Percentiles rank a stretch among this genome's conserved stretches.
Conservation (phyloP, 2,797 vertebrate genomes). For the Buceros bicornis region DNA sequence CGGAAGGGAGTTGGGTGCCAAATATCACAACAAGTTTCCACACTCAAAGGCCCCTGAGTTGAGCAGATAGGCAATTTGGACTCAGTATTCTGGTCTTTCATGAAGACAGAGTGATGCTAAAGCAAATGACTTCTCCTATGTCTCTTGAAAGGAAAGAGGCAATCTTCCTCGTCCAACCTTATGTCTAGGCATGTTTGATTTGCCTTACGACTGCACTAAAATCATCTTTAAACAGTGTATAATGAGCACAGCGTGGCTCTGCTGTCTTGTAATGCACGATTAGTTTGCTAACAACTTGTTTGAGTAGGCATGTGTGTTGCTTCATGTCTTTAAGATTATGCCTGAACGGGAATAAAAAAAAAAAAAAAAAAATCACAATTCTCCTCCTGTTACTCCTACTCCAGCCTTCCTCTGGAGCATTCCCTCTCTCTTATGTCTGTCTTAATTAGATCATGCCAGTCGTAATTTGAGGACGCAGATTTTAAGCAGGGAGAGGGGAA, state of each 20-base stretch:
- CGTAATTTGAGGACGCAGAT: conserved; percentile 50
- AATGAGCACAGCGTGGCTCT: conserved; percentile 53
- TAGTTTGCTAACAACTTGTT: conserved; percentile 67
- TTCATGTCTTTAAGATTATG: conserved; percentile 64
- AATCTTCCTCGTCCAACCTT: conserved; percentile 1
- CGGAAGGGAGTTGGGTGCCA: too few species aligned
- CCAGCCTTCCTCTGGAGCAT: conserved; percentile 29
- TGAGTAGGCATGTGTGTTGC: conserved; percentile 47
- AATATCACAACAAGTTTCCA: too few species aligned
- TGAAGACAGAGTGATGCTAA: neutral
- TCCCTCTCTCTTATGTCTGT: conserved; percentile 40
- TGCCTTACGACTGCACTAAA: conserved; percentile 39
- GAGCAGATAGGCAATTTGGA: neutral
- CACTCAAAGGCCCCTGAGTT: neutral
- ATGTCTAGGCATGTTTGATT: conserved; percentile 37
- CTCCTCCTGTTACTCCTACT: conserved; percentile 45
- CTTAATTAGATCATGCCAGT: conserved; percentile 58
- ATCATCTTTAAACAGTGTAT: conserved; percentile 42
- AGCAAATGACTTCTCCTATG: conserved; percentile 15
- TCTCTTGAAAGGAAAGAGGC: conserved; percentile 24
- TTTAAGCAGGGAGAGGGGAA: conserved; percentile 12
- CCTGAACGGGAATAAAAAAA: conserved; percentile 20
- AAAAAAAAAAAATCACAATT: conserved; percentile 3
- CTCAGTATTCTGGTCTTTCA: neutral
- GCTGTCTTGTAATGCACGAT: conserved; percentile 72